Evolutionary conservation across 2,113 vertebrate species (phyloP).

Genomic region (Apeltes quadracus): DNA sequence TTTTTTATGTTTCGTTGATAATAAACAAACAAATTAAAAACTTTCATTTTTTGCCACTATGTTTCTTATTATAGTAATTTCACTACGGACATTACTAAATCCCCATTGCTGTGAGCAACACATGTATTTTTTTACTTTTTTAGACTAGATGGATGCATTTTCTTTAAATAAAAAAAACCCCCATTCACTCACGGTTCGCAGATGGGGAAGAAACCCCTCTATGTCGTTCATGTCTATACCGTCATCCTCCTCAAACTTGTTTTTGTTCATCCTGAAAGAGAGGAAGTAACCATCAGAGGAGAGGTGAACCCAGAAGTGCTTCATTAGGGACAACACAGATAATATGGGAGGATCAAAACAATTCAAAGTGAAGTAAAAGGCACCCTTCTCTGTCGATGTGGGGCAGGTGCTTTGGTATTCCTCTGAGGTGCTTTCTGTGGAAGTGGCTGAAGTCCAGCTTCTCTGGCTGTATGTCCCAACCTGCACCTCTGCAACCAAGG

Average conservation of each 20-base stretch:
- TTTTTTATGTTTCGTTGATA: neutral
- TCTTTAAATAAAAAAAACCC: neutral
- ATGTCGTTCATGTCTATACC: slow-evolving; percentile 94
- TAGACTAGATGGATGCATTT: neutral
- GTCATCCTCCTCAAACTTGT: slow-evolving; percentile 89
- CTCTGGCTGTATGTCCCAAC: slow-evolving; percentile 96
- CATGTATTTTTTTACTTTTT: neutral
- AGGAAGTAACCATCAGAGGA: neutral
- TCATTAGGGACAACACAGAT: neutral
- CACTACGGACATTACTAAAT: neutral
- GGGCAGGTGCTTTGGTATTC: slow-evolving; percentile 89
- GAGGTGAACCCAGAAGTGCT: neutral
- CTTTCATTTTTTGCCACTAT: neutral
- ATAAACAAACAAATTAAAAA: neutral
- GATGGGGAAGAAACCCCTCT: slow-evolving; percentile 91
- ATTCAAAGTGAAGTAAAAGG: slow-evolving; percentile 27
- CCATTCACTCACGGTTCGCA: slow-evolving; percentile 83
- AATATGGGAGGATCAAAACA: neutral
- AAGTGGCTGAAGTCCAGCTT: slow-evolving; percentile 97
- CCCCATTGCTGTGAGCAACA: neutral
- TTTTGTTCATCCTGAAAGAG: slow-evolving; percentile 87
- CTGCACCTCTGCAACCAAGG: slow-evolving; percentile 84
- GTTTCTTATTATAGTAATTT: slow-evolving; percentile 5
- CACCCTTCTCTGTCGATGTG: slow-evolving; percentile 96
- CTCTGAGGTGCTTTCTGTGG: slow-evolving; percentile 86